A percentile compares a stretch with the other conserved stretches of the same genome.
Evolutionary conservation across 2,113 vertebrate species (phyloP).

Genomic region (Psophia crepitans): DNA sequence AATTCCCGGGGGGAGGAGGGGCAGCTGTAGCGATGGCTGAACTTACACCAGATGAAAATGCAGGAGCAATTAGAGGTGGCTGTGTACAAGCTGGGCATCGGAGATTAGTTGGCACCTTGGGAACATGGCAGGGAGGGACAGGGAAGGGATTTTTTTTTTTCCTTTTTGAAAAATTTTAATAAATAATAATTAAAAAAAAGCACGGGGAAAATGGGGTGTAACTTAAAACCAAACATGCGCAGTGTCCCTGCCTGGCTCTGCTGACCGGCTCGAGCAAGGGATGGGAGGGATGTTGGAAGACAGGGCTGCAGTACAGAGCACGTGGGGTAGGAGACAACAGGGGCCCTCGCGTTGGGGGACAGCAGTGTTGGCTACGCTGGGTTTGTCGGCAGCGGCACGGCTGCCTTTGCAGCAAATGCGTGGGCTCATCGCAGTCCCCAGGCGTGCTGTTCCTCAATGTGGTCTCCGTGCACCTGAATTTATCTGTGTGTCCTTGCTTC

Average conservation of each 20-base stretch:
- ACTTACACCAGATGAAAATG: conserved; percentile 88
- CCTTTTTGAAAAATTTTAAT: conserved; percentile 39
- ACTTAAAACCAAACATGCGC: background rate
- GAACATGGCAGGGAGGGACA: conserved; percentile 77
- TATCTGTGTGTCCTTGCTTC: background rate
- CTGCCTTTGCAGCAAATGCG: background rate
- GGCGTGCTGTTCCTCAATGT: background rate
- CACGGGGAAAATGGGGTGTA: conserved; percentile 34
- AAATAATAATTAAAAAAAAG: background rate
- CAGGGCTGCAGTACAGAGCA: background rate
- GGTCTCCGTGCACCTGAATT: background rate
- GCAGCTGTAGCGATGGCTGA: conserved; percentile 87
- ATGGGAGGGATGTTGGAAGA: background rate
- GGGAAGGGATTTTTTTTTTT: conserved; percentile 3
- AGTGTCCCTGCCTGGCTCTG: background rate
- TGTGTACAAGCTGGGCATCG: conserved; percentile 83
- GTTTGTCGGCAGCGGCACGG: background rate
- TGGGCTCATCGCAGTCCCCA: accelerated
- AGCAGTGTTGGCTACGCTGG: accelerated
- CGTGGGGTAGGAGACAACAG: background rate
- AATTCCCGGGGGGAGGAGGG: conserved; percentile 86
- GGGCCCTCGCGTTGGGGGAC: accelerated
- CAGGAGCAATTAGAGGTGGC: conserved; percentile 89
- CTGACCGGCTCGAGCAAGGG: background rate
- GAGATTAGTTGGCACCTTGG: conserved; percentile 89